phyloP scores from a whole-genome alignment of 2,888 invertebrate genomes.

The Tholera decimalis region DNA sequence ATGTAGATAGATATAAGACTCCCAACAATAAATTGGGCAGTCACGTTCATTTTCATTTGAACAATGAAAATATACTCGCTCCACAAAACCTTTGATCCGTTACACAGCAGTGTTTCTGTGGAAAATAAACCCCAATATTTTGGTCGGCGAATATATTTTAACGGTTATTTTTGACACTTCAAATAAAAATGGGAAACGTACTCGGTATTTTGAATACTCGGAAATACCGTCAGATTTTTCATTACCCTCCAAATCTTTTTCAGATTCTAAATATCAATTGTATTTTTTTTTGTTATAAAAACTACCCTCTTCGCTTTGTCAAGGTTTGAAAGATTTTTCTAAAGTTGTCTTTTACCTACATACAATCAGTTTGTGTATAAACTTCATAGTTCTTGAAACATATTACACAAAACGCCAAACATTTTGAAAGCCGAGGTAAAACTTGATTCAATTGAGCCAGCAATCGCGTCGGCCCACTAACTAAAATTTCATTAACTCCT shows the following conservation, averaged over 20 bases:
- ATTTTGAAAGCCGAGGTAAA: conserved; percentile 44
- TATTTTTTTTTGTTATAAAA: too few relatives aligned
- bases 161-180: conserved; percentile 1
- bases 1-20: conserved; percentile 10
- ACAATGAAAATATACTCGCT: conserved; percentile 47
- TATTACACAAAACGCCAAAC: conserved; percentile 20
- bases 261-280: neutral
- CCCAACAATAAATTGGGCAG: conserved; percentile 42
- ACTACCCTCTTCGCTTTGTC: too few relatives aligned
- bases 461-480: conserved; percentile 59
- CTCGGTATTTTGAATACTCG: neutral
- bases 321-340: too few relatives aligned
- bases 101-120: conserved; percentile 29
- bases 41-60: conserved; percentile 53
- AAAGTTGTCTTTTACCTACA: too few relatives aligned
- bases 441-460: conserved; percentile 54
- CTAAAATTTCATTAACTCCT: conserved; percentile 72
- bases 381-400: neutral
- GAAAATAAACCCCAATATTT: conserved; percentile 47
- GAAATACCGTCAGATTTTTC: neutral
- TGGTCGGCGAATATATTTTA: neutral
- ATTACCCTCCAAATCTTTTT: neutral
- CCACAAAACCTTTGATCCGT: conserved; percentile 44
- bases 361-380: neutral
- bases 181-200: neutral